These are phyloP conservation scores for Cryptocheilus praepositus DNA, from an alignment of 2,888 invertebrate species.

Conservation along the genomic window DNA sequence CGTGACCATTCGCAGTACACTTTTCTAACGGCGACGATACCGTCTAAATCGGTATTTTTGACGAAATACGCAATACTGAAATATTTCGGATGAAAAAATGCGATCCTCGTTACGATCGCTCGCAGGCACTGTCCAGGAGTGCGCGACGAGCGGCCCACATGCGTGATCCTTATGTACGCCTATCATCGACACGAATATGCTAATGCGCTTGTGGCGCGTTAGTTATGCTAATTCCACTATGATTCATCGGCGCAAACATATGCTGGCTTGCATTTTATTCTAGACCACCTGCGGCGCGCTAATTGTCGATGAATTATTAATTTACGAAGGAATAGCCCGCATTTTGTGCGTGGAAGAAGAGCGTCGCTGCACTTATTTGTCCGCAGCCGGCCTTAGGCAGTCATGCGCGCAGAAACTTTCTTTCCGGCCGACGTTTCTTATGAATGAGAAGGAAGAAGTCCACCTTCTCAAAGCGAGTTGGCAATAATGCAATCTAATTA, in stretches of 20 bases:
- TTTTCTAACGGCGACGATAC: too few species aligned
- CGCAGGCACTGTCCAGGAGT: conserved; percentile 28
- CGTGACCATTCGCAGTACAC: too few species aligned
- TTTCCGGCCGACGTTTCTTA: not conserved
- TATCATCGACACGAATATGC: conserved; percentile 64
- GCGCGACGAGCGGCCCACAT: conserved; percentile 48
- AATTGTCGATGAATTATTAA: conserved; percentile 69
- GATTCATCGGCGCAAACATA: conserved; percentile 70
- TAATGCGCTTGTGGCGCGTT: conserved; percentile 65
- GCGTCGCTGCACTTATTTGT: not conserved
- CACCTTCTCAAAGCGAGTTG: not conserved
- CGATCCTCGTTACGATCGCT: conserved; percentile 38
- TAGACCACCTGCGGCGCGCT: conserved; percentile 67
- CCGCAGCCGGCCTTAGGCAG: not conserved
- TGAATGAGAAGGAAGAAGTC: not conserved
- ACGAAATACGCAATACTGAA: not conserved
- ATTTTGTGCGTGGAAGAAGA: conserved; percentile 3
- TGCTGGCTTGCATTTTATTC: conserved; percentile 62
- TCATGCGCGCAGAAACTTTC: not conserved
- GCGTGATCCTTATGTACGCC: conserved; percentile 51
- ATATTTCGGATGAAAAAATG: conserved; percentile 34
- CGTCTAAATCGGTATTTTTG: too few species aligned
- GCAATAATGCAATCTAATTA: not conserved
- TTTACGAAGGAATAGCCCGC: conserved; percentile 42
- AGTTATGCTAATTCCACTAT: conserved; percentile 69